Evolutionary conservation across 2,888 invertebrate species (phyloP).

Genomic region (Pheosia gnoma): DNA sequence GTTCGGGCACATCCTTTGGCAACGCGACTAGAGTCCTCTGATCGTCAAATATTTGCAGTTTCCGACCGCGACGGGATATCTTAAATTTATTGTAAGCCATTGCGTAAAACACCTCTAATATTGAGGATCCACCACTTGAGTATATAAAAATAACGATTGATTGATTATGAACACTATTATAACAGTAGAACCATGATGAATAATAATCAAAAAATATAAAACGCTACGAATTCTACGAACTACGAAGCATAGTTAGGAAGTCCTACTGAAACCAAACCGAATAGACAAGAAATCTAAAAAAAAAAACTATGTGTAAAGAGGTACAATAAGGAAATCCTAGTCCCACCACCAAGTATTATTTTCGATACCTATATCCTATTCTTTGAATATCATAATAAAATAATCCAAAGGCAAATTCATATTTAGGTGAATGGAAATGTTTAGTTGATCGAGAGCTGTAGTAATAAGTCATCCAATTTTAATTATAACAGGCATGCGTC

Average conservation of each 20-base stretch:
- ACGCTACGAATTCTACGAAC: neutral
- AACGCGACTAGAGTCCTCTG: slow-evolving; percentile 59
- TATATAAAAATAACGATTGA: neutral
- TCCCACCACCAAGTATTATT: too few relatives aligned
- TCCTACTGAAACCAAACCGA: neutral
- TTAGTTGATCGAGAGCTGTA: too few relatives aligned
- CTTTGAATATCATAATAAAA: too few relatives aligned
- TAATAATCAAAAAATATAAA: slow-evolving; percentile 4
- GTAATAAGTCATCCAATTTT: neutral
- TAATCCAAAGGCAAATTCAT: too few relatives aligned
- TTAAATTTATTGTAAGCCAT: slow-evolving; percentile 48
- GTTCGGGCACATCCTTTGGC: slow-evolving; percentile 72
- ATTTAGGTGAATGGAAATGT: too few relatives aligned
- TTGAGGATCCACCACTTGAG: neutral
- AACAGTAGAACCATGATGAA: neutral
- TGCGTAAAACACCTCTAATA: neutral
- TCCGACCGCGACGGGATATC: slow-evolving; percentile 64
- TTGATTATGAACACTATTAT: neutral
- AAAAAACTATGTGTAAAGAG: too few relatives aligned
- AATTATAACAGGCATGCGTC: slow-evolving; percentile 3
- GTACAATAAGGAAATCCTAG: too few relatives aligned
- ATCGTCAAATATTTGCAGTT: slow-evolving; percentile 64
- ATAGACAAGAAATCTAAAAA: neutral
- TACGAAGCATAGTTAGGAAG: too few relatives aligned
- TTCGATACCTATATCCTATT: too few relatives aligned